phyloP scores from a whole-genome alignment of 2,888 invertebrate species.

The Nysson spinosus region DNA sequence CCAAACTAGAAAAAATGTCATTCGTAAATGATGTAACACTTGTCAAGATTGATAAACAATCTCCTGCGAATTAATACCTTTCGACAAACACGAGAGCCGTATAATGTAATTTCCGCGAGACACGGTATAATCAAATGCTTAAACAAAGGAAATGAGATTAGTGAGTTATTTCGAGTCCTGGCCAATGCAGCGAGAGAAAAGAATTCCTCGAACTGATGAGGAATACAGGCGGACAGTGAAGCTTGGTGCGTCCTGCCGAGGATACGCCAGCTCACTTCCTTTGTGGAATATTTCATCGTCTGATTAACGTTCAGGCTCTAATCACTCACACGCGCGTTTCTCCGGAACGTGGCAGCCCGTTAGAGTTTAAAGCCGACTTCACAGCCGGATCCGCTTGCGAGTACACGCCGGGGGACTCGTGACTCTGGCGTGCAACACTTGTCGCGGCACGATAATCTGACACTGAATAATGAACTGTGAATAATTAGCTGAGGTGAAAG shows the following conservation, averaged over 20 bases:
- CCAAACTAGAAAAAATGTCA: conserved; percentile 23
- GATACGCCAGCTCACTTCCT: conserved; percentile 35
- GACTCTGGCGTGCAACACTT: conserved; percentile 47
- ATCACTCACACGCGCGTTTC: conserved; percentile 67
- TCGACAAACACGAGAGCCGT: too few relatives aligned
- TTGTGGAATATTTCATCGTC: conserved; percentile 68
- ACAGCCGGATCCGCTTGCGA: conserved; percentile 9
- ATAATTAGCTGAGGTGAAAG: conserved; percentile 55
- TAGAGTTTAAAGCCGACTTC: conserved; percentile 29
- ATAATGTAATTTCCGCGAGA: too few relatives aligned
- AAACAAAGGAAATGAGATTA: too few relatives aligned
- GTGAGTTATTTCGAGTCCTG: conserved; percentile 13
- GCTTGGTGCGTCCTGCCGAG: conserved; percentile 26
- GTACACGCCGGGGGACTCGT: conserved; percentile 5
- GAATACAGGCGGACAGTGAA: conserved; percentile 18
- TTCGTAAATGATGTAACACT: conserved; percentile 23
- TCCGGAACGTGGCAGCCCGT: conserved; percentile 21
- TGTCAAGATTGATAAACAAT: conserved; percentile 18
- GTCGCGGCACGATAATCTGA: conserved; percentile 53
- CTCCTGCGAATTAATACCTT: conserved; percentile 3
- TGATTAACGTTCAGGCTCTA: conserved; percentile 70
- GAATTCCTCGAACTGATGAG: conserved; percentile 24
- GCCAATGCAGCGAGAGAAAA: conserved; percentile 3
- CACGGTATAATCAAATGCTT: too few relatives aligned
- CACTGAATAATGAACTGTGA: conserved; percentile 56